Base-by-base conservation (phyloP, 2,888 invertebrate species). In the Ditula angustiorana region DNA sequence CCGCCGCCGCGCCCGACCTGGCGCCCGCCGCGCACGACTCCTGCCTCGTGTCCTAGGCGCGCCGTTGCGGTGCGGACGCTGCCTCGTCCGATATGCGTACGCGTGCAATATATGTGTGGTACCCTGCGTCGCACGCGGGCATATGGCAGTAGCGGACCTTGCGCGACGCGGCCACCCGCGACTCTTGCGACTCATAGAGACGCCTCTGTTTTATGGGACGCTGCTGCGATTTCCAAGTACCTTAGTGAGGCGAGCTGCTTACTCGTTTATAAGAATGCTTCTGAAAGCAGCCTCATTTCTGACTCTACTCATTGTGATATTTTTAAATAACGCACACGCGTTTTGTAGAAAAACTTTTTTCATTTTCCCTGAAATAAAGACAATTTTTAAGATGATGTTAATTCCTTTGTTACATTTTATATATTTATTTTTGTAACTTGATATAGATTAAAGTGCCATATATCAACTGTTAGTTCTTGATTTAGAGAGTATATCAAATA, bases 1-100 rank as follows among this genome's bases (percentile, higher is more conserved):
- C 97, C 57, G 94, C 96, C 63, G 93, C 94, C 67, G 87, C 92
- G 61, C 89, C 94, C 5, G 91, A 94, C 67, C 90, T 93, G 21
- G 84, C 88, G 60, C 82, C 90, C 47, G 85, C 91, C 72, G 83
- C 88, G 35, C 88, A 90, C 70, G 94, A 94, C 70, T 83, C 90
- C 69, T 90, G 93, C 66, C 93, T 94, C 71, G 90, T 93, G 28
- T 85, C 93, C 5, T 94, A 90, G 64, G 4, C 2, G 11, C 21
- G 11, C 46, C 23, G 5, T 2, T n/a, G 5, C 16, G 35, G n/a
- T n/a, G n/a, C n/a, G n/a, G n/a, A n/a, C n/a, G n/a, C n/a, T n/a
- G n/a, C n/a, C n/a, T n/a, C n/a, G n/a, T n/a, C n/a, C n/a, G n/a
- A n/a, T n/a, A n/a, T n/a, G n/a, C n/a, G n/a, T n/a, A n/a, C n/a